Percentiles rank a stretch among this genome's conserved stretches.
These are phyloP conservation scores for Acinonyx jubatus DNA, from an alignment of 2,113 vertebrate genomes.

Conservation along the genomic window DNA sequence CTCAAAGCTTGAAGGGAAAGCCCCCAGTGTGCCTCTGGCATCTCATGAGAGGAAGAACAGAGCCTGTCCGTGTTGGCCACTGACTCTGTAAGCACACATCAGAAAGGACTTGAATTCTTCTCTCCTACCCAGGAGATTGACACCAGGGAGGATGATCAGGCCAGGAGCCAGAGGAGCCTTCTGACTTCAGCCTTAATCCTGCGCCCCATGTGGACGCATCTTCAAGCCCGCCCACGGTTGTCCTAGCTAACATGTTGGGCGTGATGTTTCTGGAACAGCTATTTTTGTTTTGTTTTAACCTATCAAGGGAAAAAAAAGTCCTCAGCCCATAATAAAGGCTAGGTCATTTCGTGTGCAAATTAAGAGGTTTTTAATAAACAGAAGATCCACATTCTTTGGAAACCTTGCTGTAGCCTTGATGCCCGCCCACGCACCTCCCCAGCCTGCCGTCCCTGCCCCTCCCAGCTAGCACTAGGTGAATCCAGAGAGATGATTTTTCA, in stretches of 20 bases:
- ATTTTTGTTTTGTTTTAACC: constrained; percentile 13
- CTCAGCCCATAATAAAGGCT: not conserved
- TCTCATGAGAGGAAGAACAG: not conserved
- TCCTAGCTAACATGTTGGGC: not conserved
- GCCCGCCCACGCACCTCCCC: not conserved
- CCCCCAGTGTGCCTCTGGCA: not conserved
- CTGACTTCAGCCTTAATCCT: not conserved
- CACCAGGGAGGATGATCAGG: not conserved
- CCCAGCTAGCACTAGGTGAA: not conserved
- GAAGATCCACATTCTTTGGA: not conserved
- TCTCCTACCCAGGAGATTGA: not conserved
- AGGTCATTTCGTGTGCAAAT: not conserved
- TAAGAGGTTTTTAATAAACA: constrained; percentile 6
- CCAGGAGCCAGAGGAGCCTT: not conserved
- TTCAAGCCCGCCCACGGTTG: not conserved
- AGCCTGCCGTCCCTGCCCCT: too few relatives aligned
- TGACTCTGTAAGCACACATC: not conserved
- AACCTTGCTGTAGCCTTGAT: not conserved
- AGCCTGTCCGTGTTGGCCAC: not conserved
- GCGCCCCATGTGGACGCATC: not conserved
- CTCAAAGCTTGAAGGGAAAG: not conserved
- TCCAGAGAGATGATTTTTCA: not conserved
- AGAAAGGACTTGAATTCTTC: not conserved
- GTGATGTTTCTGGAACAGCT: not conserved
- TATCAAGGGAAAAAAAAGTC: not conserved